These are phyloP conservation scores for Lucinisca nassula DNA, from an alignment of 2,888 invertebrate species.

Conservation along the genomic window DNA sequence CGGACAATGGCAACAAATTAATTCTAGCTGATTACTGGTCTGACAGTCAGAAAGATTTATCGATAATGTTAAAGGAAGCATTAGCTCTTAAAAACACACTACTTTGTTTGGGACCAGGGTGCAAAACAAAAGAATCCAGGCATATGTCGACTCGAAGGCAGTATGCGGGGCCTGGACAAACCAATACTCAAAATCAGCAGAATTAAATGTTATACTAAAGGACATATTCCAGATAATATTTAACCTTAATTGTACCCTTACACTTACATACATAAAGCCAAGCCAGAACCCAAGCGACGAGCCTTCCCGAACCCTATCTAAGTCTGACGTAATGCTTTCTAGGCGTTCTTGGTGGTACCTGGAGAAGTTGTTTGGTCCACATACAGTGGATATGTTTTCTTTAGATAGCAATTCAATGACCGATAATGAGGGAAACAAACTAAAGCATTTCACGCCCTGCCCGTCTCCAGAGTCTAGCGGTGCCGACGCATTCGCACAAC, in stretches of 20 bases:
- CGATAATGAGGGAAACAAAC: neutral
- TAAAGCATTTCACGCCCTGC: constrained; percentile 47
- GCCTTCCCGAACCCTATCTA: neutral
- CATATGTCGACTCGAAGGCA: constrained; percentile 28
- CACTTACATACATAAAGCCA: neutral
- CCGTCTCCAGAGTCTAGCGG: constrained; percentile 39
- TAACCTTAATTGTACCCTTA: neutral
- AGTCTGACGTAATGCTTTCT: neutral
- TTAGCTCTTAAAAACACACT: constrained; percentile 25
- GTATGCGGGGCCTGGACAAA: constrained; percentile 34
- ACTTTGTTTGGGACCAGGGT: neutral
- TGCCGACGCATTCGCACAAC: constrained; percentile 49
- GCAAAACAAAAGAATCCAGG: constrained; percentile 8
- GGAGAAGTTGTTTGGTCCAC: constrained; percentile 36
- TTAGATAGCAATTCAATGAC: constrained; percentile 52
- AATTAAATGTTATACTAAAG: constrained; percentile 31
- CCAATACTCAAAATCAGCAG: constrained; percentile 6
- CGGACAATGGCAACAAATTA: neutral
- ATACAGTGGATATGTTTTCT: constrained; percentile 54
- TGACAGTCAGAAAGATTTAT: neutral
- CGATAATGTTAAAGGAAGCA: constrained; percentile 46
- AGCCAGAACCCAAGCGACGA: constrained; percentile 2
- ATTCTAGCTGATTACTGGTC: neutral
- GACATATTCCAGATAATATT: constrained; percentile 10
- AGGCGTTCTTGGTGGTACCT: constrained; percentile 24